A percentile compares a stretch with the other conserved stretches of the same genome.
These are phyloP conservation scores for Bubo bubo DNA, from an alignment of 2,113 vertebrate species.

Conservation along the genomic window DNA sequence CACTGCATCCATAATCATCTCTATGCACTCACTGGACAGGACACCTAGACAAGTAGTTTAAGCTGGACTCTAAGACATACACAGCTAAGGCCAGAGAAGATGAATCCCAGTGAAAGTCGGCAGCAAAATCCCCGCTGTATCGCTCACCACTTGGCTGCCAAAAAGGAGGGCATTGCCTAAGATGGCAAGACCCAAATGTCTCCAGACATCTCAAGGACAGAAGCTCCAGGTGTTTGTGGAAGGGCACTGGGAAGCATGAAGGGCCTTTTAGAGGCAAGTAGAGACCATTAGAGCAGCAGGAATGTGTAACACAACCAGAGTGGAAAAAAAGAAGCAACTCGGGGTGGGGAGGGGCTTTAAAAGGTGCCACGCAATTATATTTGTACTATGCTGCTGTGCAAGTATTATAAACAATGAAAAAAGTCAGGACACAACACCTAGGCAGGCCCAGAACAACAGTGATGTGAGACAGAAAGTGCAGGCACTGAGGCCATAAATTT, in stretches of 20 bases:
- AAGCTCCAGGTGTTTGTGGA: neutral
- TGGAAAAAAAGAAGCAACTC: neutral
- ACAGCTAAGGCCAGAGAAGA: neutral
- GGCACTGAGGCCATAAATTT: neutral
- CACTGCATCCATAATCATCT: neutral
- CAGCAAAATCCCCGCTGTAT: neutral
- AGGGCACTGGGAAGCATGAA: neutral
- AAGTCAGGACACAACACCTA: neutral
- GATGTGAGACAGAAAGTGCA: neutral
- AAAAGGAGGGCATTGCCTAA: neutral
- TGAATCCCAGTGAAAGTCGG: neutral
- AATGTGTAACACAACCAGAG: neutral
- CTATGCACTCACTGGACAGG: neutral
- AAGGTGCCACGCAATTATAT: neutral
- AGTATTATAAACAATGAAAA: neutral
- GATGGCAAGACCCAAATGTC: neutral
- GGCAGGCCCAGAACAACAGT: neutral
- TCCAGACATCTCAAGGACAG: neutral
- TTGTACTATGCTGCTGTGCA: neutral
- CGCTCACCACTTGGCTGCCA: neutral
- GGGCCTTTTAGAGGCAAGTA: neutral
- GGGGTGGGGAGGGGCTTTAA: fast-evolving
- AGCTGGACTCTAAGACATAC: neutral
- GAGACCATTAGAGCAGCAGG: neutral
- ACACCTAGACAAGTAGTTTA: neutral